phyloP scores from a whole-genome alignment of 2,113 vertebrate genomes.

The Triplophysa siluroides region DNA sequence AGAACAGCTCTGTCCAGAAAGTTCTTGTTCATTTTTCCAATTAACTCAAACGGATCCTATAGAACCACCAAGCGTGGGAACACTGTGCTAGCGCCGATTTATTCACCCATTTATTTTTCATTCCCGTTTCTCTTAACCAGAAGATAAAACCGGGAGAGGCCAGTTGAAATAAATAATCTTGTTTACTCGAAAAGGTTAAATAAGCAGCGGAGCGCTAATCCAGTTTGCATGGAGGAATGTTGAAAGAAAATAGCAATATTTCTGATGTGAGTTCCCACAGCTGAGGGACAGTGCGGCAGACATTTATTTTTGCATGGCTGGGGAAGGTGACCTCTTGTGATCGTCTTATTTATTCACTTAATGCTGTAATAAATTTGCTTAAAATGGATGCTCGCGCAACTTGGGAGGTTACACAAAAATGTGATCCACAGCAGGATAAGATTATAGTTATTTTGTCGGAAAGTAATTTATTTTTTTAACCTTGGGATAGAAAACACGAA shows the following conservation, averaged over 20 bases:
- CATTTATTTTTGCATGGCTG: conserved; percentile 64
- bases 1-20: conserved; percentile 25
- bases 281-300: conserved; percentile 42
- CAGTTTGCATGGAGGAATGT: conserved; percentile 54
- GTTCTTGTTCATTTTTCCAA: conserved; percentile 27
- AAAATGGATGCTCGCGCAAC: conserved; percentile 57
- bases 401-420: conserved; percentile 69
- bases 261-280: conserved; percentile 57
- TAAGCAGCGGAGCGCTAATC: conserved; percentile 54
- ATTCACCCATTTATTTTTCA: conserved; percentile 51
- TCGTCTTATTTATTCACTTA: conserved; percentile 76
- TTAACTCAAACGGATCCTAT: conserved; percentile 21
- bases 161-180: conserved; percentile 59
- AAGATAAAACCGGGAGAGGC: conserved; percentile 52
- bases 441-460: conserved; percentile 40
- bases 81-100: conserved; percentile 36
- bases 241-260: conserved; percentile 57
- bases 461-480: conserved; percentile 69
- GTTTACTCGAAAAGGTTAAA: conserved; percentile 60
- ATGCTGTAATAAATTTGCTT: conserved; percentile 69
- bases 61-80: conserved; percentile 45
- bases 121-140: conserved; percentile 42
- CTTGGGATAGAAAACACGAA: conserved; percentile 55
- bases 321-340: conserved; percentile 68
- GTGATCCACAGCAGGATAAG: conserved; percentile 55